phyloP scores from a whole-genome alignment of 2,888 invertebrate species.

The Boloria selene region DNA sequence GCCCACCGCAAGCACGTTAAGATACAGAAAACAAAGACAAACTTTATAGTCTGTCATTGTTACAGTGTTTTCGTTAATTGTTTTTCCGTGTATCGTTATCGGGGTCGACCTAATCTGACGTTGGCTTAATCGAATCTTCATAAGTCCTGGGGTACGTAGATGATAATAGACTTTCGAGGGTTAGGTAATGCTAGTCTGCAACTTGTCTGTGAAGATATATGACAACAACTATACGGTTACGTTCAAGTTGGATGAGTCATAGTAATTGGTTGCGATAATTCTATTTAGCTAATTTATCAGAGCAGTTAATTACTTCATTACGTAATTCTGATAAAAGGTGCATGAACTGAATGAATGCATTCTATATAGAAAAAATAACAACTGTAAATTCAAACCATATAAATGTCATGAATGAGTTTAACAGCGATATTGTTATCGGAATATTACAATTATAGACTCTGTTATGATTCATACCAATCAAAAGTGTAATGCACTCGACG shows the following conservation, averaged over 20 bases:
- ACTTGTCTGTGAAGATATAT: constrained; percentile 65
- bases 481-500: constrained; percentile 45
- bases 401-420: constrained; percentile 12
- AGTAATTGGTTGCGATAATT: constrained; percentile 44
- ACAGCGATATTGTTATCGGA: constrained; percentile 19
- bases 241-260: constrained; percentile 45
- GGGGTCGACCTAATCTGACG: constrained; percentile 65
- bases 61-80: constrained; percentile 76
- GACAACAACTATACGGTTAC: constrained; percentile 57
- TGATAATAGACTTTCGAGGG: constrained; percentile 49
- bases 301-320: too few relatives aligned
- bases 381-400: background rate
- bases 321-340: too few relatives aligned
- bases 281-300: too few relatives aligned
- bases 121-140: constrained; percentile 74
- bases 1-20: constrained; percentile 68
- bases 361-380: too few relatives aligned
- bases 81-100: constrained; percentile 78
- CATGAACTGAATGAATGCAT: too few relatives aligned
- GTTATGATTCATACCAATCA: constrained; percentile 42
- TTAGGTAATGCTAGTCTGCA: constrained; percentile 61
- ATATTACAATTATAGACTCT: constrained; percentile 37
- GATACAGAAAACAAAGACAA: constrained; percentile 73
- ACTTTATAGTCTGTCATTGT: constrained; percentile 76
- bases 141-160: constrained; percentile 54